phyloP scores from a whole-genome alignment of 2,888 invertebrate species.

The Druceiella hillmani region DNA sequence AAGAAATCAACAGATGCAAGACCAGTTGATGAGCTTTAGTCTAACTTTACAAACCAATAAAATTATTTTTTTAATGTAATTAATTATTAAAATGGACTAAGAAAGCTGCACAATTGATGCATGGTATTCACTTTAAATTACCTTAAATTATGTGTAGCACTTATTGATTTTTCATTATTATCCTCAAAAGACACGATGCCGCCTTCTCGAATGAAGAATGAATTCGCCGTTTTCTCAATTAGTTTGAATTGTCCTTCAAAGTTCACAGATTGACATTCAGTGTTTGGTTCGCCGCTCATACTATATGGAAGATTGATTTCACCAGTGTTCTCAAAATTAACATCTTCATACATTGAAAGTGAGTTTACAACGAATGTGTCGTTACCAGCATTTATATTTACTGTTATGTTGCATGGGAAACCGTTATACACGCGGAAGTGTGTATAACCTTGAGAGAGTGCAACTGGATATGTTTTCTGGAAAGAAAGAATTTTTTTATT shows the following conservation, averaged over 20 bases:
- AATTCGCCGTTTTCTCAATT: constrained; percentile 37
- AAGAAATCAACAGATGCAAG: no score
- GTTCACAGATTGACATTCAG: constrained; percentile 29
- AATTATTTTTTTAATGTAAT: no score
- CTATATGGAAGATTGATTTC: constrained; percentile 34
- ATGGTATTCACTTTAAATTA: no score
- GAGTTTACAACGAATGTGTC: no score
- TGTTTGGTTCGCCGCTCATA: constrained; percentile 31
- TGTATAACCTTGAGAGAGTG: constrained; percentile 52
- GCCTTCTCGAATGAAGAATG: constrained; percentile 34
- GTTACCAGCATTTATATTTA: constrained; percentile 29
- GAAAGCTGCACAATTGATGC: no score
- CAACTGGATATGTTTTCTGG: constrained; percentile 53
- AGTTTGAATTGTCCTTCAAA: constrained; percentile 32
- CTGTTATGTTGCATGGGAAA: constrained; percentile 49
- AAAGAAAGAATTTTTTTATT: constrained; percentile 19
- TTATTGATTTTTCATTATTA: constrained; percentile 42
- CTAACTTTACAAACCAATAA: no score
- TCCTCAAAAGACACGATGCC: constrained; percentile 36
- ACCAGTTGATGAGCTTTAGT: no score
- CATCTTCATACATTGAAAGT: no score
- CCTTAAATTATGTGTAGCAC: no score
- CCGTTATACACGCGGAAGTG: constrained; percentile 71
- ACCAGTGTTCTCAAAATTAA: no score
- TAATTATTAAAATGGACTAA: no score